Percentiles rank a stretch among this genome's conserved stretches.
Evolutionary conservation across 2,113 vertebrate genomes (phyloP).

Genomic region (Ceratotherium simum): DNA sequence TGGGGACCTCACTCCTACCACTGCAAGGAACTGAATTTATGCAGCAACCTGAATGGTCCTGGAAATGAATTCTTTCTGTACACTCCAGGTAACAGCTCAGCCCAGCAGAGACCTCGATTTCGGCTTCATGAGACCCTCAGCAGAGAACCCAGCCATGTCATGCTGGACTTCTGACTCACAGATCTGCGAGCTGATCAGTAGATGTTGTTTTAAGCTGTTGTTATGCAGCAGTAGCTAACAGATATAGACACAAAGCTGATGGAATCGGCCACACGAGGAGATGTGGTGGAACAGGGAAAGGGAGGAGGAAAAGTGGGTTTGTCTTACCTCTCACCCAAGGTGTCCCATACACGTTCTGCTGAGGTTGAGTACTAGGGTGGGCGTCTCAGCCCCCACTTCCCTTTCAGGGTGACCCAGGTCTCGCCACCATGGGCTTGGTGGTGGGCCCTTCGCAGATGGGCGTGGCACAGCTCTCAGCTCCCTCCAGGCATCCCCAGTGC

Average conservation of each 20-base stretch:
- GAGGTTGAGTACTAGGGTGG: fast-evolving
- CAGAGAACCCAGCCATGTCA: neutral
- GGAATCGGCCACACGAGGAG: fast-evolving
- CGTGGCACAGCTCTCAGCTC: neutral
- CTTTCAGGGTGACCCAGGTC: too few relatives aligned
- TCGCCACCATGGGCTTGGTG: neutral
- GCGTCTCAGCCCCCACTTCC: neutral
- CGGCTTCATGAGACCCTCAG: neutral
- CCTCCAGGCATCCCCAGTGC: neutral
- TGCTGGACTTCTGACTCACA: neutral
- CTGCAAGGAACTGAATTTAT: neutral
- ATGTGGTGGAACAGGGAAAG: too few relatives aligned
- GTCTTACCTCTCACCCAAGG: neutral
- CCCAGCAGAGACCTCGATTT: too few relatives aligned
- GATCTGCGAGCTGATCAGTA: neutral
- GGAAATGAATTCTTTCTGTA: neutral
- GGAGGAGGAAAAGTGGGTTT: neutral
- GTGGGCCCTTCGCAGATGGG: neutral
- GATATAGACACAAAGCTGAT: neutral
- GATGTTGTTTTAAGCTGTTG: neutral
- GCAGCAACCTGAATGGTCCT: neutral
- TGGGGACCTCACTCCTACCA: neutral
- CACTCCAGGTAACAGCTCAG: neutral
- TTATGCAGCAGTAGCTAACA: fast-evolving
- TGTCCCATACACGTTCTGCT: neutral